These are phyloP conservation scores for Heliconius congener DNA, from an alignment of 1,140 invertebrate genomes.

Conservation along the genomic window DNA sequence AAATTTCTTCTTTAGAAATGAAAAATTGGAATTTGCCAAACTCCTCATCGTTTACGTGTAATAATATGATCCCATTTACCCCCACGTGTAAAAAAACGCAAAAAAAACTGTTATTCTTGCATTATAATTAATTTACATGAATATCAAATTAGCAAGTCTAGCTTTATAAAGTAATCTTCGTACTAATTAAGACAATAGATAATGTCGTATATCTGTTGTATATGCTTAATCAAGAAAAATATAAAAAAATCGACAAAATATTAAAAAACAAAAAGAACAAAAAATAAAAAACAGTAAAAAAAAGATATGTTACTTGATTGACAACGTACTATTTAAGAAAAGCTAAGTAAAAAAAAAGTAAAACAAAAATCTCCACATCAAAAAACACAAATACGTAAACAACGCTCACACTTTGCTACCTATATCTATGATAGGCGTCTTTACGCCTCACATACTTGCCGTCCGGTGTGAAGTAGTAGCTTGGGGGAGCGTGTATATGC, in stretches of 20 bases:
- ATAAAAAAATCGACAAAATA: neutral
- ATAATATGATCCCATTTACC: neutral
- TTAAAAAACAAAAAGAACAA: neutral
- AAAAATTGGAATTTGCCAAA: neutral
- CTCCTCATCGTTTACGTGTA: neutral
- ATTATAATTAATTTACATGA: neutral
- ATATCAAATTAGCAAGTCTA: neutral
- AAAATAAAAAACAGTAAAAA: neutral
- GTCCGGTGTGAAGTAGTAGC: slow-evolving; percentile 72
- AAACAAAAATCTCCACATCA: slow-evolving; percentile 33
- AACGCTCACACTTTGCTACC: slow-evolving; percentile 51
- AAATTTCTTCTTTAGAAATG: neutral
- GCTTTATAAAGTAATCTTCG: neutral
- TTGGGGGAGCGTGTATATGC: slow-evolving; percentile 72
- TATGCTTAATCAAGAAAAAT: neutral
- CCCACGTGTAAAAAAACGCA: neutral
- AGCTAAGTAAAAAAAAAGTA: neutral
- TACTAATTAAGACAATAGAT: neutral
- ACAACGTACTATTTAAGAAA: neutral
- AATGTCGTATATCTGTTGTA: neutral
- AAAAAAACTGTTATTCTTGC: neutral
- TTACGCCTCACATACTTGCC: slow-evolving; percentile 76
- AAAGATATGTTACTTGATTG: slow-evolving; percentile 23
- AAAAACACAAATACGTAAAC: slow-evolving; percentile 27
- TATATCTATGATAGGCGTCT: slow-evolving; percentile 70